Percentiles rank a stretch among this genome's conserved stretches.
Conservation (phyloP, 2,797 vertebrate genomes). For the Neosilurus mollespiculum region DNA sequence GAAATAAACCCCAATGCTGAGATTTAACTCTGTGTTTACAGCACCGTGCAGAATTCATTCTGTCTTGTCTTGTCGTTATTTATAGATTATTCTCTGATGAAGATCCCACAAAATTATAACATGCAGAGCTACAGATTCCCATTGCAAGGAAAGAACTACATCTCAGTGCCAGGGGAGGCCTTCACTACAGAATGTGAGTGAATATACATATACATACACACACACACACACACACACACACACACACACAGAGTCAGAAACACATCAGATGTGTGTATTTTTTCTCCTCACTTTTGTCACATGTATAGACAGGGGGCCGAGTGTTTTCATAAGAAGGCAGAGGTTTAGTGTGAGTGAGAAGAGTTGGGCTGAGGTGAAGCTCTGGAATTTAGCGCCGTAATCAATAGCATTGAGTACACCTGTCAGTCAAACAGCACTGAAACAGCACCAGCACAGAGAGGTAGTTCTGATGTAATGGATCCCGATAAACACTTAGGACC, state of each 20-base stretch:
- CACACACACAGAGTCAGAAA: constrained; percentile 20
- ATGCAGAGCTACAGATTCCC: constrained; percentile 88
- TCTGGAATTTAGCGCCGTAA: constrained; percentile 59
- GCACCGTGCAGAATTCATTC: neutral
- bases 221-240: constrained; percentile 7
- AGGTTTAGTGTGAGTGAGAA: constrained; percentile 59
- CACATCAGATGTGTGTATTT: neutral
- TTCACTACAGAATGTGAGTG: constrained; percentile 80
- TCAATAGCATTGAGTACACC: constrained; percentile 47
- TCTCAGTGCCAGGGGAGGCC: constrained; percentile 88
- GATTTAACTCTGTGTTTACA: neutral
- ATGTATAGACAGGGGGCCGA: constrained; percentile 1
- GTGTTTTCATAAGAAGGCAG: constrained; percentile 20
- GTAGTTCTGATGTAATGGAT: neutral
- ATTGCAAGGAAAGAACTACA: constrained; percentile 82
- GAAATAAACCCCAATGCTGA: neutral
- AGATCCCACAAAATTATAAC: constrained; percentile 75
- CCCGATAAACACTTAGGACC: no score
- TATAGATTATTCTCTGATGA: constrained; percentile 88
- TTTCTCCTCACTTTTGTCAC: neutral
- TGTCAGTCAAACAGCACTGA: constrained; percentile 63
- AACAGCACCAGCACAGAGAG: constrained; percentile 59
- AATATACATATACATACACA: constrained; percentile 17
- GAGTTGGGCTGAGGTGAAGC: constrained; percentile 34
- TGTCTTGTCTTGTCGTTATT: constrained; percentile 31